Evolutionary conservation across 2,888 invertebrate species (phyloP).

Genomic region (Halictus ligatus): DNA sequence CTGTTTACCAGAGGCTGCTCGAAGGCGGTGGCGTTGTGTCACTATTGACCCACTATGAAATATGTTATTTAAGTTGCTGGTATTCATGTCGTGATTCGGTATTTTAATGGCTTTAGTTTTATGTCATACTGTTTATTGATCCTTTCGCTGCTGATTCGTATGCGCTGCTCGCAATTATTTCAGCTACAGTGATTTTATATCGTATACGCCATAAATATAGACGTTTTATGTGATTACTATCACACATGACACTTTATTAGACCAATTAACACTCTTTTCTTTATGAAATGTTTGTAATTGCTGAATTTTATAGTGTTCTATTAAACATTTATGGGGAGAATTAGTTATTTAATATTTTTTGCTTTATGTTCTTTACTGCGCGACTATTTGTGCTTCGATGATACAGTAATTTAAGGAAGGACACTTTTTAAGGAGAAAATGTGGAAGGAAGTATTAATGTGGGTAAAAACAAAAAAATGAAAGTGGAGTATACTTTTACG

Average conservation of each 20-base stretch:
- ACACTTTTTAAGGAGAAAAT: too few species aligned
- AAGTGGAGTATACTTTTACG: too few species aligned
- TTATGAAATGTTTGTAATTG: not conserved
- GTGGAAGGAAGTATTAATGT: too few species aligned
- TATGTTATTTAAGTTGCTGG: not conserved
- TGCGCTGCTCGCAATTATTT: not conserved
- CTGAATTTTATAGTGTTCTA: not conserved
- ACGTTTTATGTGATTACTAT: not conserved
- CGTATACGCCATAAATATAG: not conserved
- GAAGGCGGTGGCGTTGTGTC: not conserved
- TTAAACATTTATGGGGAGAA: not conserved
- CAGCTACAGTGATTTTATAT: not conserved
- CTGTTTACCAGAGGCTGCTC: not conserved
- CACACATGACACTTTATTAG: not conserved
- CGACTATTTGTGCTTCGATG: not conserved
- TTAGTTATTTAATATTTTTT: not conserved
- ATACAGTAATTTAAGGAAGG: too few species aligned
- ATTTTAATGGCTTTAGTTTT: not conserved
- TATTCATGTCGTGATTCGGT: not conserved
- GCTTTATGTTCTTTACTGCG: not conserved
- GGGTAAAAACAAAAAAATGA: too few species aligned
- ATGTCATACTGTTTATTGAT: not conserved
- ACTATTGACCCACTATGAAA: not conserved
- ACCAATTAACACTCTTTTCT: not conserved
- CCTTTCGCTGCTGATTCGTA: conserved; percentile 1